These are phyloP conservation scores for Drosophila nr. perissopoda DNA, from an alignment of 2,888 invertebrate genomes.

Conservation along the genomic window DNA sequence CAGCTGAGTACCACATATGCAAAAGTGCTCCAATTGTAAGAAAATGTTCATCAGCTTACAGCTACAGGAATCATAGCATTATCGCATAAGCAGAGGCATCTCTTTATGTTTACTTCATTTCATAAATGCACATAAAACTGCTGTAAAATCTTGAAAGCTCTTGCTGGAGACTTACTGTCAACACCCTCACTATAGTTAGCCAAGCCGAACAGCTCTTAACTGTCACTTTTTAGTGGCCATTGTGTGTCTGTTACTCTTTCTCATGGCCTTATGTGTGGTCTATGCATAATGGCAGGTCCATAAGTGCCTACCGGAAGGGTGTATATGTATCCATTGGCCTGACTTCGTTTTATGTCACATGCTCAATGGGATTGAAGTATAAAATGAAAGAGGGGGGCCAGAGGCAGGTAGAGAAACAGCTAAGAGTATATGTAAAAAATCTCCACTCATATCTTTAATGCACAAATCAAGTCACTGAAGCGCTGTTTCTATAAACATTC, in stretches of 20 bases:
- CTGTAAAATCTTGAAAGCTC: slow-evolving; percentile 34
- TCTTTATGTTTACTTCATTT: slow-evolving; percentile 1
- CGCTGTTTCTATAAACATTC: slow-evolving; percentile 81
- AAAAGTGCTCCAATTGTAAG: neutral
- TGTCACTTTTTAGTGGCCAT: slow-evolving; percentile 68
- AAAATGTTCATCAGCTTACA: neutral
- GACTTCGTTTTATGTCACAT: slow-evolving; percentile 62
- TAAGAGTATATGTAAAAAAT: slow-evolving; percentile 26
- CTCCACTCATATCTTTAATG: slow-evolving; percentile 68
- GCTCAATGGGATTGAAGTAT: slow-evolving; percentile 29
- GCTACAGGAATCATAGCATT: slow-evolving; percentile 1
- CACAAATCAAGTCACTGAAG: slow-evolving; percentile 78
- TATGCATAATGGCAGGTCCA: slow-evolving; percentile 41
- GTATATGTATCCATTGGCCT: slow-evolving; percentile 19
- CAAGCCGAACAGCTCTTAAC: slow-evolving; percentile 55
- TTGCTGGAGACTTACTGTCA: slow-evolving; percentile 15
- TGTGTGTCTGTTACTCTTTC: slow-evolving; percentile 69
- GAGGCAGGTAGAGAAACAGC: slow-evolving; percentile 52
- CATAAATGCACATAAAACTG: slow-evolving; percentile 18
- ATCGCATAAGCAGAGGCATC: slow-evolving; percentile 2
- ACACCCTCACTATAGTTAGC: slow-evolving; percentile 24
- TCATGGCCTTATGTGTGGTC: slow-evolving; percentile 62
- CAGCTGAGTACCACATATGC: neutral
- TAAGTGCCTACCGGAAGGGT: slow-evolving; percentile 57
- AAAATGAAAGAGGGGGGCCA: neutral